phyloP scores from a whole-genome alignment of 1,140 invertebrate genomes.

The Bombus superbus region DNA sequence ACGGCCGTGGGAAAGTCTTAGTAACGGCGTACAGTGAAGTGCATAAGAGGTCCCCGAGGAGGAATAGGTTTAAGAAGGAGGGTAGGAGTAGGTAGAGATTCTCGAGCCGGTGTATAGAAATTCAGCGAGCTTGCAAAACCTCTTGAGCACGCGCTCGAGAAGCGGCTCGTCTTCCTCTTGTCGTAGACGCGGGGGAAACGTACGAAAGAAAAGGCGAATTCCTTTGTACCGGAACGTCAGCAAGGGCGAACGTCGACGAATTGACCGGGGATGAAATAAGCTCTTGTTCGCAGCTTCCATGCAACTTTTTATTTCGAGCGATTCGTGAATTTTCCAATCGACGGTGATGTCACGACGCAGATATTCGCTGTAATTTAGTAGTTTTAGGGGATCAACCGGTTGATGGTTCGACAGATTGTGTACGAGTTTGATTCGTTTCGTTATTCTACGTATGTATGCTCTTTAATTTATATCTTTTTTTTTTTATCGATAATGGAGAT shows the following conservation, averaged over 20 bases:
- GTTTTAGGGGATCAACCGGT: too few relatives aligned
- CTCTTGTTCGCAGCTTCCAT: not conserved
- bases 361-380: not conserved
- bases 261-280: constrained; percentile 34
- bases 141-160: constrained; percentile 66
- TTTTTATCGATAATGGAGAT: too few relatives aligned
- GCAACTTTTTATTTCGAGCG: not conserved
- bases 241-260: not conserved
- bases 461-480: too few relatives aligned
- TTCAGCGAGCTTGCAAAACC: constrained; percentile 68
- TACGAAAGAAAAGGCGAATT: constrained; percentile 7
- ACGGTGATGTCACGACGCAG: too few relatives aligned
- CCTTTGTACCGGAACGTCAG: constrained; percentile 7
- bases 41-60: constrained; percentile 58
- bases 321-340: not conserved
- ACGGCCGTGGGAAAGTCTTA: constrained; percentile 62
- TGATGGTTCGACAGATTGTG: not conserved
- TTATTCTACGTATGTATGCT: too few relatives aligned
- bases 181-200: constrained; percentile 17
- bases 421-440: not conserved
- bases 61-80: constrained; percentile 51
- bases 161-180: constrained; percentile 56
- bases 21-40: constrained; percentile 49
- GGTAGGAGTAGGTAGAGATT: constrained; percentile 12
- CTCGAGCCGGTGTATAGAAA: constrained; percentile 54